phyloP scores from a whole-genome alignment of 2,888 invertebrate species.

The Allolobophora icterica region DNA sequence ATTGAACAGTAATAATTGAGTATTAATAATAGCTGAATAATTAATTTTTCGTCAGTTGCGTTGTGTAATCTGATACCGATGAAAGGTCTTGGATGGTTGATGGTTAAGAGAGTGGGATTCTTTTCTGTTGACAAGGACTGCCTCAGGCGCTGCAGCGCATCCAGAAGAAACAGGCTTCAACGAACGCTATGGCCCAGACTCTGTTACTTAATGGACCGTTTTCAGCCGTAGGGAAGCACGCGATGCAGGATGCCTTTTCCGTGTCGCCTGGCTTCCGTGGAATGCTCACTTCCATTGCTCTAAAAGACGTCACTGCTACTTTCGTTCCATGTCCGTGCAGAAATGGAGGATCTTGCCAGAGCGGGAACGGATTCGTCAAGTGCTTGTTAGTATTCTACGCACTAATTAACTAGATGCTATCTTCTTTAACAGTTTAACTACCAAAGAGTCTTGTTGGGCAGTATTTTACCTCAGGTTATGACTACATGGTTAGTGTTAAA shows the following conservation, averaged over 20 bases:
- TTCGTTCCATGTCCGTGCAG: not conserved
- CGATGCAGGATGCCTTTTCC: not conserved
- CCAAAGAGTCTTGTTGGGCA: not conserved
- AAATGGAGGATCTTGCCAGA: not conserved
- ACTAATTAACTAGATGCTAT: not conserved
- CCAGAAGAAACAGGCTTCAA: not conserved
- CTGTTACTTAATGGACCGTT: not conserved
- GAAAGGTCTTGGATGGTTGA: not conserved
- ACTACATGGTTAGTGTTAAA: no score
- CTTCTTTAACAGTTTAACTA: not conserved
- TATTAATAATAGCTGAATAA: not conserved
- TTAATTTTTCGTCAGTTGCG: not conserved
- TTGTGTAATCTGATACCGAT: not conserved
- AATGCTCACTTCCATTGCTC: not conserved
- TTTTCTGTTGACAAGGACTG: not conserved
- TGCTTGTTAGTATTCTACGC: not conserved
- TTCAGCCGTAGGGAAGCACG: not conserved
- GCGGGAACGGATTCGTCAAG: not conserved
- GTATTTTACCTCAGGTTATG: not conserved
- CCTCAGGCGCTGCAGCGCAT: not conserved
- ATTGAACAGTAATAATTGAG: no score
- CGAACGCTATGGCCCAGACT: not conserved
- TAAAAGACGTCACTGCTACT: not conserved
- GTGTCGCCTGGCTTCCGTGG: not conserved
- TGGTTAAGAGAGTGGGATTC: not conserved